A percentile compares a stretch with the other conserved stretches of the same genome.
Conservation (phyloP, 2,888 invertebrate genomes). For the Ommatoiulus sabulosus region DNA sequence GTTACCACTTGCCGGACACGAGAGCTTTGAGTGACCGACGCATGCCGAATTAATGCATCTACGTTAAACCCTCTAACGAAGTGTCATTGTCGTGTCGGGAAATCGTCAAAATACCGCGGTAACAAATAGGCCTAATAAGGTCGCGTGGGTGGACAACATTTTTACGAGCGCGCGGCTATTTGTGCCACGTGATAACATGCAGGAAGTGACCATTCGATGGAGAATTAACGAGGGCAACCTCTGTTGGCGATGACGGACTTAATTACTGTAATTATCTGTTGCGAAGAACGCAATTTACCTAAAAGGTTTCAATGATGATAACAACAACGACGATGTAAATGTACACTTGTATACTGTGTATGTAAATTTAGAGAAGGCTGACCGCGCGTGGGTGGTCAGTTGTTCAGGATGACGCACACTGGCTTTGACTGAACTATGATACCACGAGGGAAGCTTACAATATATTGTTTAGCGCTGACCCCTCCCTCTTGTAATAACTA, state of each 20-base stretch:
- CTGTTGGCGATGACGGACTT: neutral
- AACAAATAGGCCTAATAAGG: neutral
- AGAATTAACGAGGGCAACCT: constrained; percentile 13
- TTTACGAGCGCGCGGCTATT: neutral
- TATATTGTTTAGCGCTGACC: neutral
- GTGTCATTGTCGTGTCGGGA: neutral
- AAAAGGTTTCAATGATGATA: constrained; percentile 18
- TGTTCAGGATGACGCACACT: neutral
- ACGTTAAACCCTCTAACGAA: neutral
- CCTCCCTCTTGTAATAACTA: constrained; percentile 21
- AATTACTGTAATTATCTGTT: neutral
- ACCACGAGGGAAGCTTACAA: neutral
- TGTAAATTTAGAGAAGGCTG: neutral
- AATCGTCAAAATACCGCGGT: neutral
- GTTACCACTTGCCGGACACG: neutral
- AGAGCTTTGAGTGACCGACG: neutral
- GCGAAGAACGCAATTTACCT: constrained; percentile 36
- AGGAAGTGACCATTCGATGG: constrained; percentile 1
- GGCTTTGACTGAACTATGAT: neutral
- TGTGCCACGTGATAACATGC: neutral
- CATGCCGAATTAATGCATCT: neutral
- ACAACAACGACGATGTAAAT: neutral
- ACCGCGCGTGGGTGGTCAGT: neutral
- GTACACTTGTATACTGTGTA: neutral
- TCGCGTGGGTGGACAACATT: neutral